Evolutionary conservation across 1,140 invertebrate species (phyloP), one percentile per base, ranked within the genome.

Genomic region (Gerris buenoi): DNA sequence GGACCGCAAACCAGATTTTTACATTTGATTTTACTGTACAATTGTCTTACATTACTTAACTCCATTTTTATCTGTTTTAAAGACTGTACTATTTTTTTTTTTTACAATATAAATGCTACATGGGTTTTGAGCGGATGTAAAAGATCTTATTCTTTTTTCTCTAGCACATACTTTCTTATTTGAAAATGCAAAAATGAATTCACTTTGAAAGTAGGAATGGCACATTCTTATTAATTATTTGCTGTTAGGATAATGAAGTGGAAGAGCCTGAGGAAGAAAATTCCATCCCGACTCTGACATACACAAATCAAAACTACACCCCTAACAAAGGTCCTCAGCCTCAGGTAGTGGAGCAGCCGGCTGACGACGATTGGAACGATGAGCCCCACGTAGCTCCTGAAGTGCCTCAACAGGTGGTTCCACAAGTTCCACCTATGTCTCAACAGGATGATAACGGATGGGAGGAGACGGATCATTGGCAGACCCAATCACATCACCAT

Each of bases 221-320:
- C 18, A 62, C 62, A 59, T 27, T 67, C n/a, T 27, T 29, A 60
- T 66, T 25, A 26, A 58, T 14, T 15, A 18, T 29, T 23, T 56
- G 26, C 15, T 56, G 65, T 25, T 25, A 69, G 68, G 68, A 69
- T n/a, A 69, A 69, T 63, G 68, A 69, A 29, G 18, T 69, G 2
- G 68, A 69, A n/a, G 46, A 59, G 15, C 68, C 68, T 2, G 68
- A 65, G 2, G 10, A 29, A 23, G 2, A 59, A 27, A 59, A 64
- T 25, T 59, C 68, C 2, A 69, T 69, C 25, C 68, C 68, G 2
- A 66, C 68, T 10, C 59, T 69, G 68, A 69, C 68, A 1, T 69
- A 66, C 27, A 65, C 68, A 1, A 69, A 69, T 46, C 68, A 69
- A 29, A 69, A 61, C 62, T 69, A 63, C 46, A 65, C 61, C 58